Evolutionary conservation across 2,113 vertebrate genomes (phyloP).

Genomic region (Abramis brama): DNA sequence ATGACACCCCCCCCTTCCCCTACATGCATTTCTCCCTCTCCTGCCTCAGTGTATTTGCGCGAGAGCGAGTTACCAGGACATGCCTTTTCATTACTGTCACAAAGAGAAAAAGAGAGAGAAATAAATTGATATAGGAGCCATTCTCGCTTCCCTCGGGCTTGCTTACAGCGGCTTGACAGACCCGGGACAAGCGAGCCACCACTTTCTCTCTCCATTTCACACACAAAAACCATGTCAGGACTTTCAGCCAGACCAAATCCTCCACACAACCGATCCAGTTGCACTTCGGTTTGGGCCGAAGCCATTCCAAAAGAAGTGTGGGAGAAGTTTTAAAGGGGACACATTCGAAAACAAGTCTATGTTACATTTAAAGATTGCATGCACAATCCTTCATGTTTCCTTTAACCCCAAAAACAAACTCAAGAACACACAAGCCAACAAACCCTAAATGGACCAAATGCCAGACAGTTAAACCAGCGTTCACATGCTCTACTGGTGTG

Average conservation of each 20-base stretch:
- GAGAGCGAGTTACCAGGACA: conserved; percentile 59
- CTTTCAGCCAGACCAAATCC: conserved; percentile 45
- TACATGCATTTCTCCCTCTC: conserved; percentile 11
- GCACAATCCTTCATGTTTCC: background rate
- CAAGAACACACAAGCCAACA: background rate
- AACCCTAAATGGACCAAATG: background rate
- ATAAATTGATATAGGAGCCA: conserved; percentile 68
- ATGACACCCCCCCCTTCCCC: conserved; percentile 3
- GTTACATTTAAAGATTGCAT: background rate
- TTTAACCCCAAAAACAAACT: background rate
- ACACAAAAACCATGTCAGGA: background rate
- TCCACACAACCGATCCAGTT: background rate
- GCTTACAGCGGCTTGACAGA: conserved; percentile 53
- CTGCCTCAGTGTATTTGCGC: conserved; percentile 32
- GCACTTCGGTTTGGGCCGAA: background rate
- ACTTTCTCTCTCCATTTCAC: background rate
- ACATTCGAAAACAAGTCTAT: background rate
- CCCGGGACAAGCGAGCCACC: conserved; percentile 4
- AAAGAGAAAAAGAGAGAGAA: conserved; percentile 37
- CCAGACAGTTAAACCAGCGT: background rate
- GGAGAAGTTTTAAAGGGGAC: background rate
- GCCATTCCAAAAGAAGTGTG: background rate
- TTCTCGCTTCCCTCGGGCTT: conserved; percentile 60
- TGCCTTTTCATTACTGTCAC: conserved; percentile 69
- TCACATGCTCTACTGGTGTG: background rate